These are phyloP conservation scores for Cephalopterus ornatus DNA, from an alignment of 2,113 vertebrate genomes.

Conservation along the genomic window DNA sequence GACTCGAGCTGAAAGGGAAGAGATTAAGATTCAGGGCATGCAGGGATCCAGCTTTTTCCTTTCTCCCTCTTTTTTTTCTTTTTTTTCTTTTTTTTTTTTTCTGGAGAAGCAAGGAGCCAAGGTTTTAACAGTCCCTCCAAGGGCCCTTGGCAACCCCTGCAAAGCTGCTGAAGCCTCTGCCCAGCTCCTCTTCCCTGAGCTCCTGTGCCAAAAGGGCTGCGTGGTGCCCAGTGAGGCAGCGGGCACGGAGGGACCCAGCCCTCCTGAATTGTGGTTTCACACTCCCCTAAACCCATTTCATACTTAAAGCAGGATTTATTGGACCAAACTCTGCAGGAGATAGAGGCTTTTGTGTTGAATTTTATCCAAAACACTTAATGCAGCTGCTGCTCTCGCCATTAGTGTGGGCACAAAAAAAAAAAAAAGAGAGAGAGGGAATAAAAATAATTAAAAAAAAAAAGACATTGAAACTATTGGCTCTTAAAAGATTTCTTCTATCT, in stretches of 20 bases:
- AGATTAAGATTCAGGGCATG: slow-evolving; percentile 55
- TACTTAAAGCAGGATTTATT: slow-evolving; percentile 33
- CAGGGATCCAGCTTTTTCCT: not conserved
- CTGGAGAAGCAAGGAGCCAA: not conserved
- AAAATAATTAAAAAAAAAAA: not conserved
- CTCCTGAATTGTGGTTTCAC: not conserved
- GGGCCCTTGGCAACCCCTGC: slow-evolving; percentile 21
- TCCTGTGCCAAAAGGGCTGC: not conserved
- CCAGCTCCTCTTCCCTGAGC: not conserved
- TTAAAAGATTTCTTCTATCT: not conserved
- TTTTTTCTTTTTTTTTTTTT: not conserved
- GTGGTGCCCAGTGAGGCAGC: not conserved
- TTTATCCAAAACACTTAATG: slow-evolving; percentile 43
- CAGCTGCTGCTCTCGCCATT: slow-evolving; percentile 32
- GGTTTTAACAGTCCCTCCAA: not conserved
- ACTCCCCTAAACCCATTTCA: not conserved
- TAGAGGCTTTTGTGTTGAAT: slow-evolving; percentile 49
- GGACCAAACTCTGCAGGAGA: not conserved
- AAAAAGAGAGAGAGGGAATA: too few relatives aligned
- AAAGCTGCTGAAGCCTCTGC: not conserved
- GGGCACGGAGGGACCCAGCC: not conserved
- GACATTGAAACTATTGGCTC: not conserved
- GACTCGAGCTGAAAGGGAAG: not conserved
- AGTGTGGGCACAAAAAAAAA: not conserved
- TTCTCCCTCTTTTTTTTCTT: not conserved